Evolutionary conservation across 2,888 invertebrate species (phyloP).

Genomic region (Thereva nobilitata): DNA sequence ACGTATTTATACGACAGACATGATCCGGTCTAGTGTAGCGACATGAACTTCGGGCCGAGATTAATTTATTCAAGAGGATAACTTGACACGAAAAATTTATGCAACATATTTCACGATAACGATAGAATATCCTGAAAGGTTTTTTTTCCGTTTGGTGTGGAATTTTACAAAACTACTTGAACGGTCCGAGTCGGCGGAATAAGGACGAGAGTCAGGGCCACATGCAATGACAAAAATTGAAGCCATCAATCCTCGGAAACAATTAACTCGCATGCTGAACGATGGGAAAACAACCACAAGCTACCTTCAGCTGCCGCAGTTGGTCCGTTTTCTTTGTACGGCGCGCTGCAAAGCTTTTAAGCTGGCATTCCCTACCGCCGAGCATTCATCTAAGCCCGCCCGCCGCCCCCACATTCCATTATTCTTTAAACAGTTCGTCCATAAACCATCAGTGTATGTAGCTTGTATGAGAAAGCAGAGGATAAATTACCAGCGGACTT

Average conservation of each 20-base stretch:
- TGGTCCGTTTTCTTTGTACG: not conserved
- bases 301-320: not conserved
- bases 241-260: conserved; percentile 28
- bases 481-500: conserved; percentile 12
- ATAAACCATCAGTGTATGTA: not conserved
- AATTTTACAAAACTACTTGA: no score
- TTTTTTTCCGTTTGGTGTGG: no score
- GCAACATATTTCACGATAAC: no score
- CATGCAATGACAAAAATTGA: conserved; percentile 4
- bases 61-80: no score
- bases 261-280: conserved; percentile 22
- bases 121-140: no score
- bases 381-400: not conserved
- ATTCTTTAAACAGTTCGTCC: conserved; percentile 7
- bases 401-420: not conserved
- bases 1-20: conserved; percentile 1
- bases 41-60: no score
- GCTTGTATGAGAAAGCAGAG: not conserved
- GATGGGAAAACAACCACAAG: conserved; percentile 6
- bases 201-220: not conserved
- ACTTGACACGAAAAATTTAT: no score
- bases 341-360: not conserved
- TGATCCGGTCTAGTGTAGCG: no score
- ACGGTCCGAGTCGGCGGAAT: not conserved
- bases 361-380: not conserved